Percentiles rank a stretch among this genome's conserved stretches.
phyloP scores from a whole-genome alignment of 2,888 invertebrate genomes.

The Pharmacophagus antenor region DNA sequence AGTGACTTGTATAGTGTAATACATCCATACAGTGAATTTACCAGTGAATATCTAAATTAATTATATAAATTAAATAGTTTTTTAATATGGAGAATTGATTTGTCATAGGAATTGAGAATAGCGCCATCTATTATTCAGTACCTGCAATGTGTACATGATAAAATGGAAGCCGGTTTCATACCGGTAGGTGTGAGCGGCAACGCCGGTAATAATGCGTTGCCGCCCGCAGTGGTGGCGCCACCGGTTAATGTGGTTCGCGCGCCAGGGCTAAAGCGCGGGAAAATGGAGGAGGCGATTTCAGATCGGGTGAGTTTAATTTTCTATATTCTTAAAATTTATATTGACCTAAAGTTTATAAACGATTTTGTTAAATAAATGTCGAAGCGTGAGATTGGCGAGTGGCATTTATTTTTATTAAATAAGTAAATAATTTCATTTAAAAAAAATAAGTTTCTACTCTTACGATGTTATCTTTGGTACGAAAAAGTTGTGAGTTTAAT shows the following conservation, averaged over 20 bases:
- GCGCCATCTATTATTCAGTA: constrained; percentile 58
- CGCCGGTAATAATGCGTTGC: constrained; percentile 48
- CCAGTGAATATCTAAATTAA: constrained; percentile 41
- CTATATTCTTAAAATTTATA: constrained; percentile 11
- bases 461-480: too few relatives aligned
- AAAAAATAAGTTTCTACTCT: too few relatives aligned
- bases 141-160: constrained; percentile 50
- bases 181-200: constrained; percentile 54
- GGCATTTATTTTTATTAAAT: too few relatives aligned
- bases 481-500: too few relatives aligned
- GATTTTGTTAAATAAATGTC: too few relatives aligned
- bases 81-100: constrained; percentile 39
- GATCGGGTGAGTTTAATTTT: constrained; percentile 84
- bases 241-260: constrained; percentile 86
- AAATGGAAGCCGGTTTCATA: constrained; percentile 76
- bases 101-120: constrained; percentile 35
- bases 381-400: too few relatives aligned
- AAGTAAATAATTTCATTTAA: too few relatives aligned
- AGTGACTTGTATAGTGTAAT: constrained; percentile 48
- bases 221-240: constrained; percentile 65
- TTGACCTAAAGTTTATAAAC: too few relatives aligned
- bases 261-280: constrained; percentile 89
- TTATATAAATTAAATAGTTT: too few relatives aligned
- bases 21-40: constrained; percentile 63
- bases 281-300: constrained; percentile 87